These are phyloP conservation scores for Miichthys miiuy DNA, from an alignment of 2,797 vertebrate genomes.

Conservation along the genomic window DNA sequence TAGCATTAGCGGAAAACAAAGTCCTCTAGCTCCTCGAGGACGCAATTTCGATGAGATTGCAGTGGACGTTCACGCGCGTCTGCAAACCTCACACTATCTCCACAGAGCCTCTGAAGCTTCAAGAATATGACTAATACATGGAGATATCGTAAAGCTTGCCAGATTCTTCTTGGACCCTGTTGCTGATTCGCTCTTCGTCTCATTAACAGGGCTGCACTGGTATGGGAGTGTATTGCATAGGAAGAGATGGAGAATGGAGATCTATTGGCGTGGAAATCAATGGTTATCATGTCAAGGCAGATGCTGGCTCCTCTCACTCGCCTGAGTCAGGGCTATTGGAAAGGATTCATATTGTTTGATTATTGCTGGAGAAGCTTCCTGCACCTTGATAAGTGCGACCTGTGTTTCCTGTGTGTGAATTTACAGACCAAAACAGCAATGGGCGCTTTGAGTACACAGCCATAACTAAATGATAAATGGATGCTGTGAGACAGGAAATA, in stretches of 20 bases:
- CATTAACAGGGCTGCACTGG: conserved; percentile 73
- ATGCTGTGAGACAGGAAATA: not conserved
- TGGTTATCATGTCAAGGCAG: conserved; percentile 78
- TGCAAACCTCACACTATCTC: conserved; percentile 49
- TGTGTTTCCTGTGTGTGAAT: conserved; percentile 12
- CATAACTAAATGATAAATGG: not conserved
- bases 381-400: conserved; percentile 19
- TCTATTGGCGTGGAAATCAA: conserved; percentile 77
- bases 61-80: conserved; percentile 27
- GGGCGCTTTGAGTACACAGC: not conserved
- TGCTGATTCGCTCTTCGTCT: conserved; percentile 70
- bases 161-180: conserved; percentile 66
- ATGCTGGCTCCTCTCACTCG: conserved; percentile 47
- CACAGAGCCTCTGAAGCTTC: conserved; percentile 48
- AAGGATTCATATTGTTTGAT: conserved; percentile 59
- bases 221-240: conserved; percentile 53
- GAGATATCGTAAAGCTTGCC: conserved; percentile 54
- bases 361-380: conserved; percentile 45
- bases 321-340: conserved; percentile 50
- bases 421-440: not conserved
- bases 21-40: conserved; percentile 29
- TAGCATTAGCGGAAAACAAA: conserved; percentile 31
- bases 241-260: conserved; percentile 65
- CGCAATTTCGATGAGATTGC: conserved; percentile 42
- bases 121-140: conserved; percentile 64